These are phyloP conservation scores for Amphiura filiformis DNA, from an alignment of 35 echinoderm and acorn worm species.

Conservation along the genomic window DNA sequence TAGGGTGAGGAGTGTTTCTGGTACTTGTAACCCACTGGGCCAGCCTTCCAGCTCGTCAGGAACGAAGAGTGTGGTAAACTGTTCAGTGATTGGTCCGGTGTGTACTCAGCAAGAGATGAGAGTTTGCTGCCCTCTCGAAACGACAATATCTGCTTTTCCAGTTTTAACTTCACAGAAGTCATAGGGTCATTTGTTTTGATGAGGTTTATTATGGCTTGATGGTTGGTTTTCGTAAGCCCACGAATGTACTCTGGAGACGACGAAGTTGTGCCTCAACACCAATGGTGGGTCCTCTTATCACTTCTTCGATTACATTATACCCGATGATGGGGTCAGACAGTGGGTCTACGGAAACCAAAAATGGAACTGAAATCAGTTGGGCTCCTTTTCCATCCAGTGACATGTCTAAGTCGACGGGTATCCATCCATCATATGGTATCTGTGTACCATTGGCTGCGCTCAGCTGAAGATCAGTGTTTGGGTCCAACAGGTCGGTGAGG, in stretches of 20 bases:
- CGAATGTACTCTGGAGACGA: too few relatives aligned
- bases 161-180: conserved; percentile 15
- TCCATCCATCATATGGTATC: conserved; percentile 50
- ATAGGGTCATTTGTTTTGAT: conserved; percentile 21
- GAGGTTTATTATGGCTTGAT: background rate
- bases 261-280: too few relatives aligned
- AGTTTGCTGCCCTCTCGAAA: background rate
- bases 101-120: conserved; percentile 21
- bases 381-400: background rate
- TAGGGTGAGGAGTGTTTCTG: conserved; percentile 1
- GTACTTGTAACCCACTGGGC: conserved; percentile 10
- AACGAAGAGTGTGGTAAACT: conserved; percentile 22
- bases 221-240: too few relatives aligned
- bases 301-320: conserved; percentile 35
- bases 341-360: background rate
- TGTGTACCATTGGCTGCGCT: conserved; percentile 52
- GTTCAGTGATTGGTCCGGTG: background rate
- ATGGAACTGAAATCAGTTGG: background rate
- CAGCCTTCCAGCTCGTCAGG: background rate
- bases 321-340: conserved; percentile 27
- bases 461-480: conserved; percentile 26
- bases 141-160: conserved; percentile 15
- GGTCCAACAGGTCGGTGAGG: conserved; percentile 42
- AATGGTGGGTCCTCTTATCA: too few relatives aligned
- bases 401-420: conserved; percentile 3